Evolutionary conservation across 2,797 vertebrate genomes (phyloP), one percentile per base, ranked within the genome.

Genomic region (Acanthopagrus latus): DNA sequence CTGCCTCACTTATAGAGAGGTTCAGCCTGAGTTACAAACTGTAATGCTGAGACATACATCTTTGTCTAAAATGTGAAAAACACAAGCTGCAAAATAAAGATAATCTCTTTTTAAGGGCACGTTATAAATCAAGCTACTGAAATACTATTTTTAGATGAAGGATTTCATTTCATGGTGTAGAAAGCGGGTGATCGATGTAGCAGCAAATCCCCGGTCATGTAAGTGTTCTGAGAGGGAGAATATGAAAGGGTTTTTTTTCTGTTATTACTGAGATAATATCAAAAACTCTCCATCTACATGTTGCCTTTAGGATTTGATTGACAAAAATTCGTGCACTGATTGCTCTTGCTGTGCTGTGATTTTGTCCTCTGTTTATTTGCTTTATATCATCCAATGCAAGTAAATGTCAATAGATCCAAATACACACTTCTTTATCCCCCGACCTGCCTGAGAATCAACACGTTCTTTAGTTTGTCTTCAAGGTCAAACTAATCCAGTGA

Each of bases 181-280:
- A 95, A 74, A 94, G 95, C 20, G 92, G 95, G 65, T 95, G 95
- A 91, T 95, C 94, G 83, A 96, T 96, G 81, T 93, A 95, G 92
- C 95, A 87, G 94, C 90, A 93, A 95, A 95, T 76, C 94, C 93
- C 94, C 93, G 94, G 78, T 95, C 96, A 93, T 94, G 93, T 16
- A 95, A 80, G 94, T 95, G 78, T 94, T 95, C 94, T 95, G 92
- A 68, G 89, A 85, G 87, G 89, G 14, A 80, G 63, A 77, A 70
- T 38, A 52, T 71, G 54, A 80, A 78, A 58, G 47, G 6, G 2
- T 33, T 8, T 17, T 17, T 51, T 75, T 69, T 48, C 17, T 69
- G 38, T 74, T 69, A 64, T 72, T 54, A 63, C 71, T 52, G 58
- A 47, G 48, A 76, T 67, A 46, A 72, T 55, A 72, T 64, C 43